Conservation (phyloP, 2,797 vertebrate genomes). For the Pelochelys cantorii region DNA sequence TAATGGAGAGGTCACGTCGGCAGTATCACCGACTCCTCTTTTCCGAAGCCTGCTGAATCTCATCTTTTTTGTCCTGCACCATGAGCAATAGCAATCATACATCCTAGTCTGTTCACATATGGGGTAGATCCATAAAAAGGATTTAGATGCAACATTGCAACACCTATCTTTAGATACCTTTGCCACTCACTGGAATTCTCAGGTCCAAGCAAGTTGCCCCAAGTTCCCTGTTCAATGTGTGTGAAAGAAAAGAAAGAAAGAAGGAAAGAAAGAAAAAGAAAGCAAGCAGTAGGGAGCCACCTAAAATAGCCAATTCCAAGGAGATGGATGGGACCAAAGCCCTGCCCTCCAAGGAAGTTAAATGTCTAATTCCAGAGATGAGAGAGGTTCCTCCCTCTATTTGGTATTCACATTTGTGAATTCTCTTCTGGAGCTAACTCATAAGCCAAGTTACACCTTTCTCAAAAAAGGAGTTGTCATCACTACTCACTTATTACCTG, state of each 20-base stretch:
- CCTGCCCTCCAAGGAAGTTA: background rate
- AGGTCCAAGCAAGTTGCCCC: background rate
- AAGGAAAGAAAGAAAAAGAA: too few relatives aligned
- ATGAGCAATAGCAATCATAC: background rate
- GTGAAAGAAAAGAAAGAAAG: too few relatives aligned
- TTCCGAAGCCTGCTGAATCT: background rate
- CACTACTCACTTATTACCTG: background rate
- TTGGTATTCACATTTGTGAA: background rate
- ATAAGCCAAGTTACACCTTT: background rate
- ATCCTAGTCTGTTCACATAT: background rate
- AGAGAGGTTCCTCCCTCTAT: background rate
- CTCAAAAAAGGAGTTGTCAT: background rate
- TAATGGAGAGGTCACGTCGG: background rate
- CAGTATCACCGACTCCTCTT: background rate
- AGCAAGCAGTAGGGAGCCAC: background rate
- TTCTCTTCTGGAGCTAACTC: background rate
- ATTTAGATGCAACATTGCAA: background rate
- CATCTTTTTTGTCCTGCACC: background rate
- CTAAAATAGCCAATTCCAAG: background rate
- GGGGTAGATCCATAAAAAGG: background rate
- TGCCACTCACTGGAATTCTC: background rate
- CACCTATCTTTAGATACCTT: background rate
- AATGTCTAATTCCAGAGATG: background rate
- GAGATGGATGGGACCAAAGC: background rate
- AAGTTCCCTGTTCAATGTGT: background rate